A percentile compares a stretch with the other conserved stretches of the same genome.
Conservation (phyloP, 2,113 vertebrate genomes). For the Callithrix jacchus region DNA sequence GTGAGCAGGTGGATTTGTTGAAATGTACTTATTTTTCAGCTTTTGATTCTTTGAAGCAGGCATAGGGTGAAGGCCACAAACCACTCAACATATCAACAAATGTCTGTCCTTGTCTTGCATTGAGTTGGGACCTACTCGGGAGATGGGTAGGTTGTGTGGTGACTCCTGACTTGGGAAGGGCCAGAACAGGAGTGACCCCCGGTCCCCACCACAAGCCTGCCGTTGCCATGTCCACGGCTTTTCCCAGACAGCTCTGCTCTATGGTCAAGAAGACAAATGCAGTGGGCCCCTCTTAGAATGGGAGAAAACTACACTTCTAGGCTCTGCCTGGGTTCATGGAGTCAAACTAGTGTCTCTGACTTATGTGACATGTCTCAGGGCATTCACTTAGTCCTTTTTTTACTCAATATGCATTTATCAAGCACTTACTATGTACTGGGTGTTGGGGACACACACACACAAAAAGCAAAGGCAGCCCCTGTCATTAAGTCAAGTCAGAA, state of each 20-base stretch:
- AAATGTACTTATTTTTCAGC: background rate
- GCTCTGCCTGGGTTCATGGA: background rate
- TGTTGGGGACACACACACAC: background rate
- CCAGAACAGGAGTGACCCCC: rapidly evolving
- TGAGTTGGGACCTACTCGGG: rapidly evolving
- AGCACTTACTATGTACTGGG: background rate
- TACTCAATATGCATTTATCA: background rate
- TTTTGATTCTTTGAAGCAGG: background rate
- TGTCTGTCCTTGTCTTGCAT: background rate
- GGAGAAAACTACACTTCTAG: rapidly evolving
- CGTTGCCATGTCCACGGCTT: rapidly evolving
- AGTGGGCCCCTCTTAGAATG: rapidly evolving
- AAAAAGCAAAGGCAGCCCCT: background rate
- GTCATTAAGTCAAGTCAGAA: background rate
- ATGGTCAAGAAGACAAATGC: rapidly evolving
- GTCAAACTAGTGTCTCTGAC: background rate
- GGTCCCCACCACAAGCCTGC: rapidly evolving
- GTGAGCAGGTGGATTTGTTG: background rate
- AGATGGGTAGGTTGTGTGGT: rapidly evolving
- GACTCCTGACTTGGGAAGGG: background rate
- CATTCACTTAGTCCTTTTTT: background rate
- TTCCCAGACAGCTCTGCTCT: too few species aligned
- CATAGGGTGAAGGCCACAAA: background rate
- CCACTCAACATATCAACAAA: background rate
- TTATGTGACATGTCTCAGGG: background rate